Percentiles rank a stretch among this genome's conserved stretches.
Evolutionary conservation across 2,797 vertebrate species (phyloP).

Genomic region (Myotis planiceps): DNA sequence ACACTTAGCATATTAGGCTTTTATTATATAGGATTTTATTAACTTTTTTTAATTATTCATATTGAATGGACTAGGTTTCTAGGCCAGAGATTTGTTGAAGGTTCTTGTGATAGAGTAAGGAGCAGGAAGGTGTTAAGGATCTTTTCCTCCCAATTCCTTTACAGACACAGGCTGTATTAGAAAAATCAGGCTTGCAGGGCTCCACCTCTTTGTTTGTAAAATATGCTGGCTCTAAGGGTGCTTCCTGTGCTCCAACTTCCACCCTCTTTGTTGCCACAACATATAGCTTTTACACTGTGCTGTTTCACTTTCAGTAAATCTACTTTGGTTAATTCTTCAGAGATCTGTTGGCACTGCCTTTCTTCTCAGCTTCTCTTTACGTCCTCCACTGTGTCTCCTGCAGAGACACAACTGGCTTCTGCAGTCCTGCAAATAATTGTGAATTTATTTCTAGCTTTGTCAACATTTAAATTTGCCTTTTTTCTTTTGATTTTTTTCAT

Average conservation of each 20-base stretch:
- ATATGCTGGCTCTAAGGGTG: neutral
- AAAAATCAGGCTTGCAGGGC: neutral
- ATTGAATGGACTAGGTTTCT: neutral
- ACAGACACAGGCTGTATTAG: neutral
- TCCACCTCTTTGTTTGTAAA: neutral
- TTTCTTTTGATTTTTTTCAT: neutral
- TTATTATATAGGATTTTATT: neutral
- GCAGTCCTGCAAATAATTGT: neutral
- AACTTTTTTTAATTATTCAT: neutral
- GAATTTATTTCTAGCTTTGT: neutral
- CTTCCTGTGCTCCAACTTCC: neutral
- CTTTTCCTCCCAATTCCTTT: neutral
- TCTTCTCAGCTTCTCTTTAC: neutral
- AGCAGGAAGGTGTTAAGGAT: neutral
- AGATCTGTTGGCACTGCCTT: neutral
- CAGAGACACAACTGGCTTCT: neutral
- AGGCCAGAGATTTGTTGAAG: neutral
- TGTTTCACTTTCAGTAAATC: neutral
- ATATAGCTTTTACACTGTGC: neutral
- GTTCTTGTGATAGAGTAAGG: neutral
- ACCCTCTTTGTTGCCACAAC: neutral
- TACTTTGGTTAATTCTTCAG: neutral
- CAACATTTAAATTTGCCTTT: neutral
- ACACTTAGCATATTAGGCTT: too few relatives aligned
- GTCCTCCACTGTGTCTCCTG: neutral